These are phyloP conservation scores for Vultur gryphus DNA, from an alignment of 2,797 vertebrate species.

Conservation along the genomic window DNA sequence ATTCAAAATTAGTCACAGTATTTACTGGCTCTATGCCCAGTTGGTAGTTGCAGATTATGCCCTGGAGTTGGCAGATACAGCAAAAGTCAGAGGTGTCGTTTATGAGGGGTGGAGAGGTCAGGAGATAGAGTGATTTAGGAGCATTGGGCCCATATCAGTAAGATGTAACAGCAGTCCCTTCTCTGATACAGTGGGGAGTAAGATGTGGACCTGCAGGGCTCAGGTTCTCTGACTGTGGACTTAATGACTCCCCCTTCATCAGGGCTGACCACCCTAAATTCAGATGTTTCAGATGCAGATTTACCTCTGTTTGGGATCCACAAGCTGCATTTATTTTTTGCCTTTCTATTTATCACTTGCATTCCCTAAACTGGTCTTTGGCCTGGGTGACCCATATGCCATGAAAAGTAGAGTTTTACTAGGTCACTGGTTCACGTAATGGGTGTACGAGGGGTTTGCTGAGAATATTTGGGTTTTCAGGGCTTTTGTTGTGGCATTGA, in stretches of 20 bases:
- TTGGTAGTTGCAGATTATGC: neutral
- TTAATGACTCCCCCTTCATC: neutral
- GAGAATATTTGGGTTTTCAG: neutral
- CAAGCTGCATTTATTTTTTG: neutral
- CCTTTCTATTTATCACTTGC: neutral
- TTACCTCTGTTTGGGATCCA: neutral
- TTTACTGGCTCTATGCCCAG: neutral
- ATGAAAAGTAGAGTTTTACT: neutral
- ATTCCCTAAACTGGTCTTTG: neutral
- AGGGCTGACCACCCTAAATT: neutral
- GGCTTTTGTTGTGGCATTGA: neutral
- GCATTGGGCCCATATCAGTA: neutral
- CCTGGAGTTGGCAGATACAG: neutral
- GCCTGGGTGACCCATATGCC: neutral
- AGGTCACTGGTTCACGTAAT: neutral
- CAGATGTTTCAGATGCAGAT: neutral
- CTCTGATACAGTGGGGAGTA: neutral
- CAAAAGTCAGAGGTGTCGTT: neutral
- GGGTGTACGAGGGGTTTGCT: neutral
- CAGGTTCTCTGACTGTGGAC: neutral
- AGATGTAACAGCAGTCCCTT: neutral
- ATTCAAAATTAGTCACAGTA: neutral
- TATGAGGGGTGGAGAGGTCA: neutral
- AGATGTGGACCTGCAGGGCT: neutral
- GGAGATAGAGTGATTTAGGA: neutral